Evolutionary conservation across 2,888 invertebrate genomes (phyloP).

Genomic region (Hyles lineata): DNA sequence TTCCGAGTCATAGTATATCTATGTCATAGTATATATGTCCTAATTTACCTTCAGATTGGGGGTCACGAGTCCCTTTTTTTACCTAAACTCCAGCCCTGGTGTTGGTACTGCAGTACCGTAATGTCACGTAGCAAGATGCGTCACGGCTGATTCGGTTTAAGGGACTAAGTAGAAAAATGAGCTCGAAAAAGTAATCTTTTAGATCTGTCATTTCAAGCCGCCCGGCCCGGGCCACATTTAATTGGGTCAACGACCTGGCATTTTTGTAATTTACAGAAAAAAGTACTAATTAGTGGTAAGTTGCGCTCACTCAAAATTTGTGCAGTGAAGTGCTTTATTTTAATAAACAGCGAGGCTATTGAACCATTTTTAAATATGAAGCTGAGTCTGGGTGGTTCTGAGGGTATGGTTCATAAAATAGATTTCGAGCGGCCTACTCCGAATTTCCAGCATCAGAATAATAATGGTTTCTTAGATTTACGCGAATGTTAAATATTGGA

Average conservation of each 20-base stretch:
- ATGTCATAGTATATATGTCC: too few species aligned
- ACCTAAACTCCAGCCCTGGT: slow-evolving; percentile 33
- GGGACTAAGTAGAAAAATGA: slow-evolving; percentile 43
- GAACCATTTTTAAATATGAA: neutral
- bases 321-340: neutral
- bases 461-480: too few species aligned
- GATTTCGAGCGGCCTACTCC: too few species aligned
- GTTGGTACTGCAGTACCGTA: slow-evolving; percentile 58
- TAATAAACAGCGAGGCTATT: neutral
- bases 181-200: slow-evolving; percentile 12
- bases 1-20: too few species aligned
- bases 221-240: neutral
- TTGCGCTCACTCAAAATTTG: neutral
- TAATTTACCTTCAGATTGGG: too few species aligned
- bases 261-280: slow-evolving; percentile 11
- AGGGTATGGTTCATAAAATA: too few species aligned
- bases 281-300: slow-evolving; percentile 6
- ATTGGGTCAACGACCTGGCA: slow-evolving; percentile 14
- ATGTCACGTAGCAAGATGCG: slow-evolving; percentile 56
- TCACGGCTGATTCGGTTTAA: slow-evolving; percentile 51
- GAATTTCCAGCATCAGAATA: too few species aligned
- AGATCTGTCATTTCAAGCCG: slow-evolving; percentile 25
- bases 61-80: too few species aligned
- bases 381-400: too few species aligned
- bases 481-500: too few species aligned